phyloP scores from a whole-genome alignment of 2,888 invertebrate species.

The Aspidiotus rigidus region DNA sequence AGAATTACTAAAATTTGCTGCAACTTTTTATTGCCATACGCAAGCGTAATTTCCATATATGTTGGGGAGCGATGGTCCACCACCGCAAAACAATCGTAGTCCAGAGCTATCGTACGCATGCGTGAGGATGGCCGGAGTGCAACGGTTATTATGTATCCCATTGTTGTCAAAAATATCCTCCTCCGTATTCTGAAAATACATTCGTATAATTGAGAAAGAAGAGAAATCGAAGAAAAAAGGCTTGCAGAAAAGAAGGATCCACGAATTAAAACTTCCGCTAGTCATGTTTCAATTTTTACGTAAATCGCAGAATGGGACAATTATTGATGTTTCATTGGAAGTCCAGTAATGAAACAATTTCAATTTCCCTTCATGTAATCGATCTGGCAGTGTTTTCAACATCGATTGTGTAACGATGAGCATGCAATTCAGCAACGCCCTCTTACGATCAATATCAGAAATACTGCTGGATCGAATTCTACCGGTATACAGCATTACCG shows the following conservation, averaged over 20 bases:
- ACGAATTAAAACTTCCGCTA: too few relatives aligned
- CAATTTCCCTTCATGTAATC: too few relatives aligned
- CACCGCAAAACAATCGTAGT: conserved; percentile 85
- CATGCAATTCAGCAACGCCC: too few relatives aligned
- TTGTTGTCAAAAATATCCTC: conserved; percentile 71
- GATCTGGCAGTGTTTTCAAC: too few relatives aligned
- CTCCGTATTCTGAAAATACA: conserved; percentile 57
- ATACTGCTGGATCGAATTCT: too few relatives aligned
- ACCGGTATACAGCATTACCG: neutral
- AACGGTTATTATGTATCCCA: conserved; percentile 61
- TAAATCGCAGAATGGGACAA: too few relatives aligned
- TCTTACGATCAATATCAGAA: too few relatives aligned
- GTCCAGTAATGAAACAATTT: too few relatives aligned
- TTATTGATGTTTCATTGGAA: too few relatives aligned
- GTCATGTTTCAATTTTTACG: too few relatives aligned
- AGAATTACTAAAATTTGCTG: neutral
- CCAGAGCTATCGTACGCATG: conserved; percentile 91
- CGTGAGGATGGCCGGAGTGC: conserved; percentile 89
- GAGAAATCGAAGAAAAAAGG: neutral
- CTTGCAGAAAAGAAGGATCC: too few relatives aligned
- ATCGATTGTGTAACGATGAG: too few relatives aligned
- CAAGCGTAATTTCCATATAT: conserved; percentile 91
- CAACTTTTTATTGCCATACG: conserved; percentile 59
- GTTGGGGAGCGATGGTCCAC: conserved; percentile 85
- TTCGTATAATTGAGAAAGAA: conserved; percentile 16